Base-by-base conservation (phyloP, 2,797 vertebrate genomes). In the Phrynocephalus forsythii region DNA sequence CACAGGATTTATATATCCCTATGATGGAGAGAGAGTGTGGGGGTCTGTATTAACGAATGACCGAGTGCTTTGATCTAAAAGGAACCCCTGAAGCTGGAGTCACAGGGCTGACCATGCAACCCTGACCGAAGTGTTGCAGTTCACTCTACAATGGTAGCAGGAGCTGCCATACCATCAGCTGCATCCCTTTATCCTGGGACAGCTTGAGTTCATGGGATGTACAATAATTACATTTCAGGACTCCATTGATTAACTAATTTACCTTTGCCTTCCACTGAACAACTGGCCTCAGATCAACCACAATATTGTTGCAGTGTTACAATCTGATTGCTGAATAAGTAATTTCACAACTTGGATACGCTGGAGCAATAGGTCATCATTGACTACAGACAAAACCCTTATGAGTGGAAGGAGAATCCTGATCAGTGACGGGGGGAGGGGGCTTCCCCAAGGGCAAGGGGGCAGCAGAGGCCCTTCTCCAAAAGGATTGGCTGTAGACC, bases 181-280 rank as follows among this genome's bases (percentile, higher is more conserved):
- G 7, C 30, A 60, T 71, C 20, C 56, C 24, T 79, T 83, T 24
- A 88, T 60, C 28, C 26, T 71, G 82, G 52, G 33, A 83, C 50
- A 83, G 83, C 26, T 56, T 72, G 67, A 88, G 24, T 0, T 63
- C 44, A 52, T 71, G 22, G 28, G 38, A 78, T 78, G 50, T n/a
- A 30, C 44, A 22, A 56, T 83, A 82, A 87, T 87, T 88, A 50
- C 73, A 72, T 84, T 84, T 84, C 38, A 84, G 63, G 63, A 63
- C 52, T 88, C 38, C 72, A 73, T 79, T 79, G n/a, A 83, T 83
- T 78, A 88, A 16, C 48, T 79, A 83, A 84, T 84, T 88, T 50
- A 26, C 76, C 63, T 84, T 68, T 72, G 20, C 22, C 20, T 20
- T 78, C 33, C 16, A 5, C 15, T 67, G n/a, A 78, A 52, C 16